Evolutionary conservation across 2,888 invertebrate species (phyloP), one percentile per base, ranked within the genome.

Genomic region (Melieria omissa): DNA sequence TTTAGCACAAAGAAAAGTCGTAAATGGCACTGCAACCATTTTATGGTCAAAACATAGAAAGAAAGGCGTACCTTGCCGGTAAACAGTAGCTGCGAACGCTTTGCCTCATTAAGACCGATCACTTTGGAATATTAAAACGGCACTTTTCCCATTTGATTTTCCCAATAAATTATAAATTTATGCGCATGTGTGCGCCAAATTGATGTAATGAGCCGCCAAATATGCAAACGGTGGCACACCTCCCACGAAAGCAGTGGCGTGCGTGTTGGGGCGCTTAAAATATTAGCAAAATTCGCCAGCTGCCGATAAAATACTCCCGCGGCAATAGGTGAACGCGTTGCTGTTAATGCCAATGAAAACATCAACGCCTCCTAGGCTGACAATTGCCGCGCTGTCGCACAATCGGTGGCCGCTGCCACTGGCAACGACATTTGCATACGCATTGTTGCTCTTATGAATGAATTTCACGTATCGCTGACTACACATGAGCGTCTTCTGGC

Each of bases 381-480:
- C 4, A 52, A 49, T 52, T 52, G 52, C 52, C 14, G 52, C 6
- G n/a, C 12, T 49, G 6, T 14, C 52, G 14, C 52, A 5, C n/a
- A n/a, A 5, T 52, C 9, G n/a, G 10, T 52, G 44, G 45, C 62
- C 60, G n/a, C 58, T 46, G 12, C 29, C 42, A 49, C 10, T 58
- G 16, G 46, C 65, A 8, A 68, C 8, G 12, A 16, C 10, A 66
- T 29, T 29, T 29, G 29, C 29, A 29, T 29, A 29, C 29, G 29
- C 29, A 3, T 29, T 29, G 12, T 46, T 4, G 10, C 62, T 76
- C 72, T 73, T 81, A 82, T 66, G 75, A 65, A 80, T 80, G 83
- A 75, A 78, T 72, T 77, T 76, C 83, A 80, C 80, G 80, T 80
- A 82, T 70, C 70, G 62, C 69, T 81, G 81, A 80, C 82, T 82